A percentile compares a stretch with the other conserved stretches of the same genome.
Evolutionary conservation across 2,797 vertebrate species (phyloP).

Genomic region (Hyperoplus lanceolatus): DNA sequence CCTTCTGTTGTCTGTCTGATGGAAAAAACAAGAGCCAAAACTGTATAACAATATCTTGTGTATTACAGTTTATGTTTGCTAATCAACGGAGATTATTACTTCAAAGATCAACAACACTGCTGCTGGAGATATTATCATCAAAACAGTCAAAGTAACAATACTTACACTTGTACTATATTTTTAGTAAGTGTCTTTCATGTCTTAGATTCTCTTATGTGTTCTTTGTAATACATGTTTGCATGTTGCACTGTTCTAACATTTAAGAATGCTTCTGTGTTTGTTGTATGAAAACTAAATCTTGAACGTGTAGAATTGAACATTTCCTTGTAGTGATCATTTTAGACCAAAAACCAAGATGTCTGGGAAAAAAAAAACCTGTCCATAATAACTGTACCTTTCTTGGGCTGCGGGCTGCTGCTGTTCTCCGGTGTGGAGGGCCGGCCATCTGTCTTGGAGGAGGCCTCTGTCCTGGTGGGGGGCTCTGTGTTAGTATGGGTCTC

Average conservation of each 20-base stretch:
- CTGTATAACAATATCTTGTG: not conserved
- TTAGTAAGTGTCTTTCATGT: too few relatives aligned
- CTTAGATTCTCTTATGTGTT: too few relatives aligned
- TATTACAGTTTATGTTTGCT: not conserved
- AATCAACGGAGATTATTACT: not conserved
- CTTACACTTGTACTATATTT: too few relatives aligned
- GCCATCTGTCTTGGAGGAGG: slow-evolving; percentile 70
- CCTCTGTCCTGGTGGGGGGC: slow-evolving; percentile 68
- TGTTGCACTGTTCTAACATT: too few relatives aligned
- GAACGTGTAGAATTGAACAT: too few relatives aligned
- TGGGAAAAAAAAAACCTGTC: not conserved
- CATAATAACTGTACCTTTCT: slow-evolving; percentile 77
- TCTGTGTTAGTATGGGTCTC: slow-evolving; percentile 75
- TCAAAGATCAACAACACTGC: not conserved
- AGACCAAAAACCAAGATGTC: not conserved
- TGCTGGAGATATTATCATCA: not conserved
- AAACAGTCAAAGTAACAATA: not conserved
- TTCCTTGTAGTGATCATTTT: not conserved
- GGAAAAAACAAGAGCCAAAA: not conserved
- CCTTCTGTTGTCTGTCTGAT: not conserved
- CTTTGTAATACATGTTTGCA: too few relatives aligned
- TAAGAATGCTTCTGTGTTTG: too few relatives aligned
- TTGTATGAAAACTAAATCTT: too few relatives aligned
- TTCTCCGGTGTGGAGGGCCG: slow-evolving; percentile 66
- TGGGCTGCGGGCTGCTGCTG: slow-evolving; percentile 75